phyloP scores from a whole-genome alignment of 2,113 vertebrate species.

The Muntiacus muntjak region DNA sequence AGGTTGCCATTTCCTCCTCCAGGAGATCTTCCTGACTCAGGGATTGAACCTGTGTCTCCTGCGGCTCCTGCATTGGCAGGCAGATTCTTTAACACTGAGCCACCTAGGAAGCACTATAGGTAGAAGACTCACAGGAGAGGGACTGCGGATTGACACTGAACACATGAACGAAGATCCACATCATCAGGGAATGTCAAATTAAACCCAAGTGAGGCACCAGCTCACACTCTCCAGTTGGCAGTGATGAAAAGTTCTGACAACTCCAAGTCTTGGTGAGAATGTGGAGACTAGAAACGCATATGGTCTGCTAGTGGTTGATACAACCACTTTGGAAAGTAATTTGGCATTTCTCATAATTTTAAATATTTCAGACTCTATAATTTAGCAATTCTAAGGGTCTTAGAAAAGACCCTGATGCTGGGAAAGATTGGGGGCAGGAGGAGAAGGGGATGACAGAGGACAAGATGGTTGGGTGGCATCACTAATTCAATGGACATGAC shows the following conservation, averaged over 20 bases:
- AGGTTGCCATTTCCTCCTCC: not conserved
- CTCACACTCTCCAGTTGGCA: not conserved
- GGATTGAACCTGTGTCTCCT: not conserved
- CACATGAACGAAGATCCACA: fast-evolving
- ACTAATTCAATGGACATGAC: not conserved
- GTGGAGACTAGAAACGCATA: not conserved
- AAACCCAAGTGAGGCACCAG: not conserved
- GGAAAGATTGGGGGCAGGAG: not conserved
- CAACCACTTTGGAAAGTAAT: not conserved
- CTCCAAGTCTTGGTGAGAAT: not conserved
- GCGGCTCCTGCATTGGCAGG: not conserved
- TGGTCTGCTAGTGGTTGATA: not conserved
- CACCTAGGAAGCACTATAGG: not conserved
- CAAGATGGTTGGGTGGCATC: not conserved
- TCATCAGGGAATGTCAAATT: not conserved
- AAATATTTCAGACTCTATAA: not conserved
- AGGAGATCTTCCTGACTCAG: not conserved
- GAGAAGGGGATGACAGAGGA: not conserved
- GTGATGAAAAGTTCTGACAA: not conserved
- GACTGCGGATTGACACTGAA: not conserved
- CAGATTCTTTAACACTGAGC: not conserved
- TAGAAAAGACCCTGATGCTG: not conserved
- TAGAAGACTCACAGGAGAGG: not conserved
- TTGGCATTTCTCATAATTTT: not conserved
- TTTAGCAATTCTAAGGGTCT: not conserved